These are phyloP conservation scores for Pseudoatta argentina DNA, from an alignment of 1,140 invertebrate genomes.

Conservation along the genomic window DNA sequence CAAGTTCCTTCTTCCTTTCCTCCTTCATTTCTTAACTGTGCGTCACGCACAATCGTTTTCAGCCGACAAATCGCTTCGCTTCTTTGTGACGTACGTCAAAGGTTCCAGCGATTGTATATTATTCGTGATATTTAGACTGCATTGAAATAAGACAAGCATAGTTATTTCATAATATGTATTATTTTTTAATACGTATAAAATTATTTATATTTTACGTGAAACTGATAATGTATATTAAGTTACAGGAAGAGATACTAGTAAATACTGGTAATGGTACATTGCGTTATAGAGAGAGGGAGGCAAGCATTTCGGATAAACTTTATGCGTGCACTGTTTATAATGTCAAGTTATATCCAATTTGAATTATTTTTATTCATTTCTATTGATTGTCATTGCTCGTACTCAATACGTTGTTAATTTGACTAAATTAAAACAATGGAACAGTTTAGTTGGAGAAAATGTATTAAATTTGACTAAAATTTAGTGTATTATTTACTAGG, in stretches of 20 bases:
- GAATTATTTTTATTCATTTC: no score
- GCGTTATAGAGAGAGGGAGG: neutral
- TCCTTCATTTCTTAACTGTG: slow-evolving; percentile 13
- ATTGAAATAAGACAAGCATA: neutral
- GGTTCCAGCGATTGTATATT: neutral
- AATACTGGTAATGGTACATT: neutral
- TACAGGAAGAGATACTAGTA: neutral
- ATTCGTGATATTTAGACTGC: neutral
- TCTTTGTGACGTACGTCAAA: neutral
- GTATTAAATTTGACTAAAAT: no score
- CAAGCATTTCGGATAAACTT: slow-evolving; percentile 12
- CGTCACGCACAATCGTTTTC: slow-evolving; percentile 40
- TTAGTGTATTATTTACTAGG: no score
- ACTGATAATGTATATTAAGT: neutral
- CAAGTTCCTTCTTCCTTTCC: neutral
- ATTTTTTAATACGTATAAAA: neutral
- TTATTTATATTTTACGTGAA: neutral
- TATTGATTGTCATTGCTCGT: no score
- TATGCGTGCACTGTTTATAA: no score
- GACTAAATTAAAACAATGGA: no score
- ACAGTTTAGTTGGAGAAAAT: no score
- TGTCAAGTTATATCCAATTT: no score
- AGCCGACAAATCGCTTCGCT: neutral
- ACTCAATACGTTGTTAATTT: no score
- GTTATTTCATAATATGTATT: neutral